Base-by-base conservation (phyloP, 2,797 vertebrate genomes). In the Sebastes steindachneri region DNA sequence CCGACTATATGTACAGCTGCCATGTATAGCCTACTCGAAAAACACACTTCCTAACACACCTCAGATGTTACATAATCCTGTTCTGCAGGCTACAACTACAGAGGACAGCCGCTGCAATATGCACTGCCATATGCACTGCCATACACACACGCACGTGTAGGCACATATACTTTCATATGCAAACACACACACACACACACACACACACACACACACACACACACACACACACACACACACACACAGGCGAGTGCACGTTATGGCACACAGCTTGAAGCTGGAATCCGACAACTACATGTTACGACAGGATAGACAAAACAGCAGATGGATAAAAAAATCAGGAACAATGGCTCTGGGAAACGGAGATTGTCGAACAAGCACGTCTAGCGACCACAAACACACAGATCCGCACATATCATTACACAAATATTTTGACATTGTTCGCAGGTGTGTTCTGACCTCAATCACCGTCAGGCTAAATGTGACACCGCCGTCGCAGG, bases 11-110 rank as follows among this genome's bases (percentile, higher is more conserved):
- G 77, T 54, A 82, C 55, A 82, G 75, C 80, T 86, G 80, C 55
- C 82, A 68, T 73, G 72, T 82, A 31, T 6, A 66, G 41, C 41
- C 15, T 11, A 41, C 41, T 51, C 17, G 19, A 51, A 51, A 82
- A 41, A 82, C 51, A 85, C 37, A 64, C 77, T 60, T 62, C 21
- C 45, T 26, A 35, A 57, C 77, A 87, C 78, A 87, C 68, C 67
- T 76, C 73, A 37, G 51, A 21, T 75, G 72, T 84, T 80, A 86
- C 70, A 48, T 64, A 70, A 86, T 41, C 75, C 64, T 80, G 67
- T 74, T 84, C 68, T 73, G 70, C 54, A 65, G 67, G 58, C 68
- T 73, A 54, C 7, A 41, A 25, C 70, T 55, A 65, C 29, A 53
- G 70, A 41, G 37, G 64, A 33, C 31, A 54, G 80, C 29, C 7